Percentiles rank a stretch among this genome's conserved stretches.
These are phyloP conservation scores for Labeo catla DNA, from an alignment of 2,113 vertebrate genomes.

Conservation along the genomic window DNA sequence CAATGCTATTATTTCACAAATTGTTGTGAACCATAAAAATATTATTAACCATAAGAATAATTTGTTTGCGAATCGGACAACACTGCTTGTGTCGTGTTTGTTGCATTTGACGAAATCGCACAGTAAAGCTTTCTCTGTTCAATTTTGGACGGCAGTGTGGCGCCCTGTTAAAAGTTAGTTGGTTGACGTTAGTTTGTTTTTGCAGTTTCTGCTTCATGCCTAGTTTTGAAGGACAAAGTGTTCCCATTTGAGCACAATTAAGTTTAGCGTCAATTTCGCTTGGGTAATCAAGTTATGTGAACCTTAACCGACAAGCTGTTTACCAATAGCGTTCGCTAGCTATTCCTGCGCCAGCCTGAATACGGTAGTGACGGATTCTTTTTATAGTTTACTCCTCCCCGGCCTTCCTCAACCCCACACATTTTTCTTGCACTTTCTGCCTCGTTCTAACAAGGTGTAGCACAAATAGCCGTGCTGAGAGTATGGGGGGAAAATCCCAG, in stretches of 20 bases:
- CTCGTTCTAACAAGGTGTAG: conserved; percentile 46
- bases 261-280: not conserved
- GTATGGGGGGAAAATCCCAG: conserved; percentile 32
- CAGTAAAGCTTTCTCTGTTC: not conserved
- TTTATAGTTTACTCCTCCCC: conserved; percentile 32
- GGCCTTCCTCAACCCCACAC: conserved; percentile 11
- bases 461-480: conserved; percentile 45
- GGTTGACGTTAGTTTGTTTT: not conserved
- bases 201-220: not conserved
- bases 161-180: not conserved
- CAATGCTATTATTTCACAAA: too few relatives aligned
- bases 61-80: too few relatives aligned
- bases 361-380: conserved; percentile 12
- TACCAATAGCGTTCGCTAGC: not conserved
- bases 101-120: too few relatives aligned
- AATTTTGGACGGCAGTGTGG: too few relatives aligned
- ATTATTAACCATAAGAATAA: too few relatives aligned
- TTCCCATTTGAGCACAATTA: not conserved
- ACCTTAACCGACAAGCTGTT: conserved; percentile 27
- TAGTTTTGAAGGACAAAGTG: not conserved
- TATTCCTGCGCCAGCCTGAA: conserved; percentile 20
- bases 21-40: too few relatives aligned
- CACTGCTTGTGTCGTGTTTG: too few relatives aligned
- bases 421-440: conserved; percentile 46
- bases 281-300: not conserved